Conservation (phyloP, 2,888 invertebrate genomes). For the Tinea trinotella region DNA sequence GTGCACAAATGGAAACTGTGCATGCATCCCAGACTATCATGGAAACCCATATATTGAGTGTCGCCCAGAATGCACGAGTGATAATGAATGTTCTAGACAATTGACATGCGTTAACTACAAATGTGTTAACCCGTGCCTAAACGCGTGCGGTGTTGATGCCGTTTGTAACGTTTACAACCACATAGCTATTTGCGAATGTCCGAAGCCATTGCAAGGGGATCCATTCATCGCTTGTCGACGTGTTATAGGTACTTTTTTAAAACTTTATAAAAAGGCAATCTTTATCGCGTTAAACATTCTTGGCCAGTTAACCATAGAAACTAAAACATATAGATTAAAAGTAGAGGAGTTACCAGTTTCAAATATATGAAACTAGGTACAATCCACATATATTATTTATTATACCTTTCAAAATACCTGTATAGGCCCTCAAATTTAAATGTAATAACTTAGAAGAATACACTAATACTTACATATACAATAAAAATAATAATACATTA, state of each 20-base stretch:
- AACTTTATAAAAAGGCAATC: no score
- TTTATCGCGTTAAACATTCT: no score
- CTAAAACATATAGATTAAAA: no score
- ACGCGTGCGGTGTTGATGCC: slow-evolving; percentile 79
- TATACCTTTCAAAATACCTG: no score
- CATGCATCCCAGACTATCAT: slow-evolving; percentile 73
- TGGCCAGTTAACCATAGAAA: no score
- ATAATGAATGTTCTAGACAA: slow-evolving; percentile 80
- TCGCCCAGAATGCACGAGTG: slow-evolving; percentile 82
- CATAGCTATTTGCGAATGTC: slow-evolving; percentile 83
- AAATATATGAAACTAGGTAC: no score
- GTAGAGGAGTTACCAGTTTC: no score
- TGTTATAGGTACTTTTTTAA: slow-evolving; percentile 48
- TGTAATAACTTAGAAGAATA: no score
- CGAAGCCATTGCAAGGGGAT: slow-evolving; percentile 81
- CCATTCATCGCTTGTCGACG: slow-evolving; percentile 80
- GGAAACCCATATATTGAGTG: slow-evolving; percentile 80
- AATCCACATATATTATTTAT: no score
- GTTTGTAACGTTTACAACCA: slow-evolving; percentile 84
- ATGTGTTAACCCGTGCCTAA: slow-evolving; percentile 82
- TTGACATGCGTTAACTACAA: slow-evolving; percentile 80
- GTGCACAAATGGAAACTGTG: slow-evolving; percentile 74
- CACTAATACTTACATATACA: background rate
- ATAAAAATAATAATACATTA: no score
- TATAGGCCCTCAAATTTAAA: no score